Evolutionary conservation across 2,113 vertebrate species (phyloP), one percentile per base, ranked within the genome.

Genomic region (Notarius quadriscutis): DNA sequence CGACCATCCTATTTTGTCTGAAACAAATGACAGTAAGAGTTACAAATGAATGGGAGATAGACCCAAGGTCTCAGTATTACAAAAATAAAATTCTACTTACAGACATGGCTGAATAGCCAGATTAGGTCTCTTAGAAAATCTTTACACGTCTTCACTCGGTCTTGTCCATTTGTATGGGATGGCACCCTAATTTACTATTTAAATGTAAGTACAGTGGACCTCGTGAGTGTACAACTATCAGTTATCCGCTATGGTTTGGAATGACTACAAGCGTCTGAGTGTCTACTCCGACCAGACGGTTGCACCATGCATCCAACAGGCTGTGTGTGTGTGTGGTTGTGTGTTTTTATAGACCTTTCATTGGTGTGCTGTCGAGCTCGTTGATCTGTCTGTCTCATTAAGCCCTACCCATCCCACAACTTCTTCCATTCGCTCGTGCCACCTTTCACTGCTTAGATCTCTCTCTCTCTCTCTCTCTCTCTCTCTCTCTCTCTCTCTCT

Each of bases 361-460:
- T 89, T 83, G 22, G 86, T 87, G 74, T 87, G 75, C 88, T 87
- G 88, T 63, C 6, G 30, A 65, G 50, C 84, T 67, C 22, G 34
- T 51, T 83, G 81, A 83, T 83, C 81, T 53, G 67, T 57, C 27
- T 25, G 67, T 74, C 83, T 74, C 51, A 75, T 25, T 17, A 72
- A 48, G 34, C 65, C 58, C 74, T 34, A 63, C 78, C 77, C 80
- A 92, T 87, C 92, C 91, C 48, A 27, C 51, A 92, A 87, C 92
- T 93, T 90, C 89, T 88, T 62, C 86, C 90, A 86, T 78, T 84
- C 87, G 90, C 89, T 87, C 83, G 7, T 90, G 77, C 85, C 20
- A 84, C 79, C 30, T 87, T 41, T 63, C 81, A 67, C n/a, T 51
- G 7, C 20, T 67, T 69, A 22, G 18, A 41, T 41, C 53, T 65